Evolutionary conservation across 2,797 vertebrate species (phyloP).

Genomic region (Melanotaenia parkinsoni): DNA sequence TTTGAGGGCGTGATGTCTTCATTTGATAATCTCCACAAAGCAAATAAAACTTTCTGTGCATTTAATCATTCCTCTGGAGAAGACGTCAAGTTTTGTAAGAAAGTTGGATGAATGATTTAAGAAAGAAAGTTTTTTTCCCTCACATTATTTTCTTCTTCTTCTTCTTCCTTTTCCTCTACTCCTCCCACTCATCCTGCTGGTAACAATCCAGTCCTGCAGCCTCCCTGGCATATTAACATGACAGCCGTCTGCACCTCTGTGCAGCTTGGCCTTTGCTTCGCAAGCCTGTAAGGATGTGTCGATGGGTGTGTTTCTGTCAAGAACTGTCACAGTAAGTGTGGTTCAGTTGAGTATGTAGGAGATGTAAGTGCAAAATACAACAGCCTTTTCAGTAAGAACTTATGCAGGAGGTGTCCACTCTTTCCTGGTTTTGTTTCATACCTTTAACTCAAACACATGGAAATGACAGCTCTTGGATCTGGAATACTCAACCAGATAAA

Average conservation of each 20-base stretch:
- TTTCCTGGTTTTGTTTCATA: constrained; percentile 14
- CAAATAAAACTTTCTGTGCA: constrained; percentile 17
- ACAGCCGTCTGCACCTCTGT: constrained; percentile 75
- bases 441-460: constrained; percentile 11
- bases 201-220: constrained; percentile 53
- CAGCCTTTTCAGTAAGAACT: constrained; percentile 14
- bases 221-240: constrained; percentile 69
- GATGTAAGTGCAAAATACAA: constrained; percentile 31
- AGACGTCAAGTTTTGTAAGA: constrained; percentile 37
- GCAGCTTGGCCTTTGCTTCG: constrained; percentile 65
- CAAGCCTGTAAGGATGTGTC: constrained; percentile 49
- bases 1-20: constrained; percentile 11
- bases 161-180: constrained; percentile 24
- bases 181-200: constrained; percentile 51
- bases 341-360: constrained; percentile 47
- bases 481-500: background rate
- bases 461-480: constrained; percentile 7
- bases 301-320: constrained; percentile 62
- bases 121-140: constrained; percentile 13
- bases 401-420: constrained; percentile 9
- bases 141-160: background rate
- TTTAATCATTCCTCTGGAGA: constrained; percentile 31
- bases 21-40: constrained; percentile 14
- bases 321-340: constrained; percentile 60
- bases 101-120: constrained; percentile 40